phyloP scores from a whole-genome alignment of 2,797 vertebrate genomes.

The Danio albolineatus region DNA sequence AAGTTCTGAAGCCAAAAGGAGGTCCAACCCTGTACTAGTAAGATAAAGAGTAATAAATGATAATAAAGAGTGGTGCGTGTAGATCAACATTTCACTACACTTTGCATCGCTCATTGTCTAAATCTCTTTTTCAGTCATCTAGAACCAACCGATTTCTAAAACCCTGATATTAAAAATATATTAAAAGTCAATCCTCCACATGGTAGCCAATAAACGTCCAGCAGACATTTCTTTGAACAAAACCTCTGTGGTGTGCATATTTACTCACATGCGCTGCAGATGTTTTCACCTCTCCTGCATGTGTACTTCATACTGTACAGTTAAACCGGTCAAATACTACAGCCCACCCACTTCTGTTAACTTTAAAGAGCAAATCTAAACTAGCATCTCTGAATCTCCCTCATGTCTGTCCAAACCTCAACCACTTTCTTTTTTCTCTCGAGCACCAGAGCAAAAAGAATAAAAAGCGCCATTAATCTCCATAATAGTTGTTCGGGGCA shows the following conservation, averaged over 20 bases:
- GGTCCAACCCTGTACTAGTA: too few relatives aligned
- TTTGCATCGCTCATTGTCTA: too few relatives aligned
- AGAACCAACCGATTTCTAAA: background rate
- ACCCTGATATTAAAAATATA: background rate
- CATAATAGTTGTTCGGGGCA: too few relatives aligned
- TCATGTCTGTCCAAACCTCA: background rate
- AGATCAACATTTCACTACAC: too few relatives aligned
- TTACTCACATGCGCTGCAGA: background rate
- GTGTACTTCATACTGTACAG: background rate
- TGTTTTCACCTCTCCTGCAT: background rate
- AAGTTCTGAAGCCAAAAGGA: too few relatives aligned
- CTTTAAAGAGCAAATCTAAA: background rate
- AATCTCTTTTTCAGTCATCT: too few relatives aligned
- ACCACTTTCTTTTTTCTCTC: background rate
- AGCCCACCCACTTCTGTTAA: background rate
- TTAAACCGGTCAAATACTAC: background rate
- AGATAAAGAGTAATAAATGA: too few relatives aligned
- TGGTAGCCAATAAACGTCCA: background rate
- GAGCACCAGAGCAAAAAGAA: background rate
- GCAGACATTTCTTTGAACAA: slow-evolving; percentile 5
- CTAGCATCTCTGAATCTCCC: background rate
- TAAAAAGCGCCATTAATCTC: background rate
- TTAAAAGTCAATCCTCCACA: background rate
- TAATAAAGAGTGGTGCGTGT: too few relatives aligned
- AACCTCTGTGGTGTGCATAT: background rate